phyloP scores from a whole-genome alignment of 2,797 vertebrate genomes.

The Sebastiscus albofasciatus region DNA sequence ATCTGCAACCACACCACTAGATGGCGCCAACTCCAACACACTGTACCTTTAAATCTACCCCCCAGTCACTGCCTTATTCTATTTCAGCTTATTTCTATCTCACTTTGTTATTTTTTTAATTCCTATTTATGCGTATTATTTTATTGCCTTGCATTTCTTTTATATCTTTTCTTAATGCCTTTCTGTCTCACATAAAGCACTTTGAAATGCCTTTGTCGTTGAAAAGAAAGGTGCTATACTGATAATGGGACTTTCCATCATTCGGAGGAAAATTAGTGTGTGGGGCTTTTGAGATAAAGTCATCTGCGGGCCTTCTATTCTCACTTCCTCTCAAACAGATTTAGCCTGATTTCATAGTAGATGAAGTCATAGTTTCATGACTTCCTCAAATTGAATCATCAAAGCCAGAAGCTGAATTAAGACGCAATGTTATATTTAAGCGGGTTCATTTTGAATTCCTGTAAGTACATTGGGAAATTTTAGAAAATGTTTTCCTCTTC shows the following conservation, averaged over 20 bases:
- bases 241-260: slow-evolving; percentile 45
- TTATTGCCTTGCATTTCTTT: neutral
- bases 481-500: neutral
- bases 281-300: slow-evolving; percentile 24
- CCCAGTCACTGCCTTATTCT: neutral
- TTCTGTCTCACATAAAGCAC: neutral
- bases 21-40: no score
- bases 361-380: no score
- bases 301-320: slow-evolving; percentile 8
- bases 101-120: neutral
- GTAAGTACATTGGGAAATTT: neutral
- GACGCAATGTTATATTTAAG: neutral
- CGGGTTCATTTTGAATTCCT: neutral
- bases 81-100: neutral
- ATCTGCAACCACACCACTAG: no score
- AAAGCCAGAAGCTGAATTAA: neutral
- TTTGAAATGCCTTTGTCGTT: neutral
- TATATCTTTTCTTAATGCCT: neutral
- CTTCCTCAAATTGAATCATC: neutral
- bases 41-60: neutral
- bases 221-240: neutral
- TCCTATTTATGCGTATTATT: neutral
- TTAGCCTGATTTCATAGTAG: neutral
- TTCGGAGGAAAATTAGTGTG: neutral
- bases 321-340: slow-evolving; percentile 48